These are phyloP conservation scores for Nansenia antarctica DNA, from an alignment of 2,113 vertebrate genomes.

Conservation along the genomic window DNA sequence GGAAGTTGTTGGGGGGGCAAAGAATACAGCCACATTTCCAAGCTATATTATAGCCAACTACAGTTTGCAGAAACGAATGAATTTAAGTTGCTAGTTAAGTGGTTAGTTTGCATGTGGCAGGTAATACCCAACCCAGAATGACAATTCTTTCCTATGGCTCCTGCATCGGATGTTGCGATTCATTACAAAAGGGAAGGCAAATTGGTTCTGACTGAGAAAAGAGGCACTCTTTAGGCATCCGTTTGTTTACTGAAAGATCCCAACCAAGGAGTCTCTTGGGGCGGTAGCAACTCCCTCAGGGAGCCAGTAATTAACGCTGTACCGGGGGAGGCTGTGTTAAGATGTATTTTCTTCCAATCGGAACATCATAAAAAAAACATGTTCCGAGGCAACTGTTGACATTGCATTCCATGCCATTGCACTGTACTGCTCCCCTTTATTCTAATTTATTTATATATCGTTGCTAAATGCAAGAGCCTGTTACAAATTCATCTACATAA, in stretches of 20 bases:
- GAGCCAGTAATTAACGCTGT: slow-evolving; percentile 85
- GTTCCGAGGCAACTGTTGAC: slow-evolving; percentile 92
- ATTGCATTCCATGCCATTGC: slow-evolving; percentile 77
- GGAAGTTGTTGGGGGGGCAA: too few relatives aligned
- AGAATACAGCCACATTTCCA: too few relatives aligned
- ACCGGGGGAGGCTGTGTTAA: slow-evolving; percentile 73
- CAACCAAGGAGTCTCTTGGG: slow-evolving; percentile 62
- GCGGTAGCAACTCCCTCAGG: slow-evolving; percentile 75
- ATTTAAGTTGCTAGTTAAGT: too few relatives aligned
- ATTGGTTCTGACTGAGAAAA: slow-evolving; percentile 21
- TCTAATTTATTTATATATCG: slow-evolving; percentile 78
- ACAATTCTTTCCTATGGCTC: too few relatives aligned
- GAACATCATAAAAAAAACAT: slow-evolving; percentile 71
- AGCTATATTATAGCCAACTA: too few relatives aligned
- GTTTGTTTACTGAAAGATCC: slow-evolving; percentile 82
- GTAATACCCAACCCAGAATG: too few relatives aligned
- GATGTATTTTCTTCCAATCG: slow-evolving; percentile 87
- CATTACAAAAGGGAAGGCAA: slow-evolving; percentile 2
- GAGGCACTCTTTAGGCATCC: slow-evolving; percentile 68
- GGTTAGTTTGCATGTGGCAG: too few relatives aligned
- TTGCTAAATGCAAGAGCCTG: slow-evolving; percentile 87
- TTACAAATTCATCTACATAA: slow-evolving; percentile 94
- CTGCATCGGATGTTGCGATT: slow-evolving; percentile 9
- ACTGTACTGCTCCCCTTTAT: slow-evolving; percentile 58
- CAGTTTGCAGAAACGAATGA: too few relatives aligned